Conservation (phyloP, 2,888 invertebrate genomes). For the Trisateles emortualis region DNA sequence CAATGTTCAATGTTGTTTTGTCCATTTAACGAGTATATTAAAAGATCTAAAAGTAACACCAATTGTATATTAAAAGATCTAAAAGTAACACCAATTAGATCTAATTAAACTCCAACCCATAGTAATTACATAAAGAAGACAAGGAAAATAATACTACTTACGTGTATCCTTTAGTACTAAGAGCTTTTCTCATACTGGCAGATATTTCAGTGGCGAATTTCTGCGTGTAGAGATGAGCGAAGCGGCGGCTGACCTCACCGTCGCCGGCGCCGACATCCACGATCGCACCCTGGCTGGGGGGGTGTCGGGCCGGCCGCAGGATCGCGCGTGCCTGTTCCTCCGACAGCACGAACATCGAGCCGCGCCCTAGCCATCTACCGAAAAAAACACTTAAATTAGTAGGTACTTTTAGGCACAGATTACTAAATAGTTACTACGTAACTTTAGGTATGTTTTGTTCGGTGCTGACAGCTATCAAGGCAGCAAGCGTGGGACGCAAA, state of each 20-base stretch:
- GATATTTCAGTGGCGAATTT: constrained; percentile 97
- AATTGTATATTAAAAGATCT: too few relatives aligned
- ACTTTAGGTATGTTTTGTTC: too few relatives aligned
- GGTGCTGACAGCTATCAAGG: too few relatives aligned
- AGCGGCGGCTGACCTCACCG: constrained; percentile 95
- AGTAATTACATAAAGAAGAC: not conserved
- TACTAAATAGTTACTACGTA: too few relatives aligned
- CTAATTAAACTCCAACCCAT: too few relatives aligned
- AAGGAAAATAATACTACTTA: constrained; percentile 70
- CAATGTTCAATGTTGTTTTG: too few relatives aligned
- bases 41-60: too few relatives aligned
- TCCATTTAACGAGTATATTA: too few relatives aligned
- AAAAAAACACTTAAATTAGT: not conserved
- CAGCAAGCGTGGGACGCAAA: too few relatives aligned
- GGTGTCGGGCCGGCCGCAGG: constrained; percentile 61
- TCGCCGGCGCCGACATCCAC: constrained; percentile 98
- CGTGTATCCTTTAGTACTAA: constrained; percentile 92
- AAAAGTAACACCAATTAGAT: too few relatives aligned
- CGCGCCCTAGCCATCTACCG: constrained; percentile 93
- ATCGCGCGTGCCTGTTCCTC: constrained; percentile 91
- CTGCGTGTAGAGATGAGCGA: constrained; percentile 90
- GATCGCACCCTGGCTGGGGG: constrained; percentile 68
- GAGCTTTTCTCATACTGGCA: constrained; percentile 93
- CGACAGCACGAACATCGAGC: constrained; percentile 99
- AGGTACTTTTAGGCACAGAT: too few relatives aligned